These are phyloP conservation scores for Istiophorus platypterus DNA, from an alignment of 2,113 vertebrate species.

Conservation along the genomic window DNA sequence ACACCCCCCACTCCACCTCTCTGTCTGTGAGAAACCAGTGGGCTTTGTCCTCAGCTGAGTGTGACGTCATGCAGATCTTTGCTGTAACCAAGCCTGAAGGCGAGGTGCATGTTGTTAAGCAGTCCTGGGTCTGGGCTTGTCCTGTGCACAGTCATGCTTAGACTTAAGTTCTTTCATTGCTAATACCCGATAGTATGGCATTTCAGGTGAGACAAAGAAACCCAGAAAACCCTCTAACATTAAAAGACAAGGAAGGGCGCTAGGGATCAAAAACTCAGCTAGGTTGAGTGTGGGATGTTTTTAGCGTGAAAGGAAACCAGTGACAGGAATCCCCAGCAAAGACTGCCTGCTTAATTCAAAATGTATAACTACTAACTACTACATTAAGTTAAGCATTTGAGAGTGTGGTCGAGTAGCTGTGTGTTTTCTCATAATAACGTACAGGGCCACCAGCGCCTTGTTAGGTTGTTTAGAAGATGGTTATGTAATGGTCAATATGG, in stretches of 20 bases:
- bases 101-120: conserved; percentile 57
- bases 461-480: conserved; percentile 22
- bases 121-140: conserved; percentile 59
- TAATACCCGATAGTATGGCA: neutral
- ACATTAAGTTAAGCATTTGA: conserved; percentile 13
- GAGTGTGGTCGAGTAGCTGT: neutral
- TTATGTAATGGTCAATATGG: conserved; percentile 20
- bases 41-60: conserved; percentile 84
- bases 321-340: neutral
- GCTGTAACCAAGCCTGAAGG: conserved; percentile 66
- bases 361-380: neutral
- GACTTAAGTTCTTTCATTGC: conserved; percentile 22
- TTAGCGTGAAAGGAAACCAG: conserved; percentile 20
- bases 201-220: conserved; percentile 21
- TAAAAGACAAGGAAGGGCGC: conserved; percentile 1
- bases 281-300: neutral
- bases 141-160: conserved; percentile 26
- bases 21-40: conserved; percentile 77
- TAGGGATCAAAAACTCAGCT: conserved; percentile 2
- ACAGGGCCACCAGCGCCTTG: conserved; percentile 13
- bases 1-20: conserved; percentile 64
- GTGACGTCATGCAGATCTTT: conserved; percentile 77
- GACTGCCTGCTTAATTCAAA: conserved; percentile 13
- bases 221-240: conserved; percentile 16
- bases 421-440: conserved; percentile 12